Base-by-base conservation (phyloP, 2,888 invertebrate species). In the Drosophila hamatofila region DNA sequence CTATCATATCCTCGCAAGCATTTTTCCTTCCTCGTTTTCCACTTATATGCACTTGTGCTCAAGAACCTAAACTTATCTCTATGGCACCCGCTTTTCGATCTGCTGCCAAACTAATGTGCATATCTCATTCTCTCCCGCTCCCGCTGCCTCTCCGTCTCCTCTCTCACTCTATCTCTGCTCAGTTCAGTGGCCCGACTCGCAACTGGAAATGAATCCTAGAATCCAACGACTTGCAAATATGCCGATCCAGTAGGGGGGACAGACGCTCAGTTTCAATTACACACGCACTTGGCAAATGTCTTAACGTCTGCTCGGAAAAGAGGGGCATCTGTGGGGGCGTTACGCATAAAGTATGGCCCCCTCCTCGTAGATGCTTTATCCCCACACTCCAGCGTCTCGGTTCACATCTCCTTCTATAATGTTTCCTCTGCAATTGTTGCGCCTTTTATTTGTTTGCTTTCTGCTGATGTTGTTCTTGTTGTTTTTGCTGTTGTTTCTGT, bases 381-480 rank as follows among this genome's bases (percentile, higher is more conserved):
- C 25, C 52, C 37, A 12, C 14, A 33, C 21, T 59, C 21, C 59
- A 21, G 57, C 39, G 35, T 33, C 41, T 5, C 41, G 62, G 54
- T 54, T 30, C 41, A 5, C 14, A 16, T 58, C 55, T 54, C 59
- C 41, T 66, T 63, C 44, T 52, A 42, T 41, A 39, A 23, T 37
- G 46, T 71, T 77, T 60, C 57, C 60, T 75, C 59, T 72, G 88
- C 85, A 86, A 86, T 86, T 86, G 85, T 86, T 86, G 85, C 85
- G 85, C 85, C 85, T 89, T 89, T 88, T 89, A 80, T 89, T 89
- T 89, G 85, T 88, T 89, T 88, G 86, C 87, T 74, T 75, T 74
- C 72, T 66, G 71, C 60, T 71, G 56, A 54, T 64, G 42, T 56
- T 71, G 51, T 46, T 69, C 75, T 63, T 82, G 64, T 64, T 68